phyloP scores from a whole-genome alignment of 2,113 vertebrate genomes.

The Neoarius graeffei region DNA sequence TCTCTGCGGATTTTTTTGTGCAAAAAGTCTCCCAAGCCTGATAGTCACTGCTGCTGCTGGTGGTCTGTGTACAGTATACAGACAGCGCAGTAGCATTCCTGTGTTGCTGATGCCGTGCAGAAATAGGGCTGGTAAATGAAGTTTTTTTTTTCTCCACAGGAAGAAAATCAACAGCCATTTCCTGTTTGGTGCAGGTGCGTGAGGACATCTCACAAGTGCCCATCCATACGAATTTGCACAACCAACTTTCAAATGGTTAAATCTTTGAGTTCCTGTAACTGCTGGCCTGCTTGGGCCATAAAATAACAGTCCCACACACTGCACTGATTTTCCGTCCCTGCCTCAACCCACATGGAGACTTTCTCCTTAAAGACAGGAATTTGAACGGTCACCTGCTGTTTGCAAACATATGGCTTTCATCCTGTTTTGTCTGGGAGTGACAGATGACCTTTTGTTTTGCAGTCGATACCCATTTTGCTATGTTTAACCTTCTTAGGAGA shows the following conservation, averaged over 20 bases:
- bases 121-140: constrained; percentile 54
- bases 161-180: constrained; percentile 55
- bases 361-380: constrained; percentile 17
- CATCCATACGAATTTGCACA: neutral
- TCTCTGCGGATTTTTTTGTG: neutral
- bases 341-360: neutral
- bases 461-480: neutral
- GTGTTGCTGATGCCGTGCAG: constrained; percentile 51
- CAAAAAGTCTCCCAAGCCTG: neutral
- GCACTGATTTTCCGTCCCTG: constrained; percentile 9
- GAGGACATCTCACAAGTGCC: constrained; percentile 13
- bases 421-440: constrained; percentile 43
- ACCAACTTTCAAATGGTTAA: neutral
- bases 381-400: constrained; percentile 19
- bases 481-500: neutral
- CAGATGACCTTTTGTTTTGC: constrained; percentile 35
- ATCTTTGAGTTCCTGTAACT: neutral
- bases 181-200: constrained; percentile 49
- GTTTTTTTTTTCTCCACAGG: constrained; percentile 49
- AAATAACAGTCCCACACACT: neutral
- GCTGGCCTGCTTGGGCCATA: neutral
- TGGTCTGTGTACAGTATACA: neutral
- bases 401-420: constrained; percentile 35
- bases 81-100: neutral
- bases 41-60: constrained; percentile 6